Evolutionary conservation across 2,113 vertebrate genomes (phyloP), one percentile per base, ranked within the genome.

Genomic region (Oreochromis aureus): DNA sequence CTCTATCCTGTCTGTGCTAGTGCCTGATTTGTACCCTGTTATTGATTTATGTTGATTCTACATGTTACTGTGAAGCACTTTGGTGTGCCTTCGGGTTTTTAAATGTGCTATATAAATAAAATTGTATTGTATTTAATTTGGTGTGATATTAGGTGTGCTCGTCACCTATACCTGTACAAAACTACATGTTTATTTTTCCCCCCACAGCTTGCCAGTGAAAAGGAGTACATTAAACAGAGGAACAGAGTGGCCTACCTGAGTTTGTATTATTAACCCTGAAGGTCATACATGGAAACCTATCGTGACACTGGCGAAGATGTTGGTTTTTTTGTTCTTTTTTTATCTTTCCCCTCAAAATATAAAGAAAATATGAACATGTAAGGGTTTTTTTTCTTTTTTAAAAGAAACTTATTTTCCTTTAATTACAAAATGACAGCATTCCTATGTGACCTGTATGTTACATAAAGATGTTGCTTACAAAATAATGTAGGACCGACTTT

Each of bases 181-280:
- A 51, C 46, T 78, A 12, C 10, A 53, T 12, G 15, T 32, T 34
- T 32, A 53, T 87, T 87, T 83, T 88, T 85, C 3, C 87, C 93
- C 88, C 93, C 84, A 13, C 91, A 98, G 97, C 86, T 98, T n/a
- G 61, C 91, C 13, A 53, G 88, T 24, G 97, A 98, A 85, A 97
- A 85, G 92, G 96, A 96, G 8, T 95, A 97, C 32, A 56, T 32
- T 71, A 97, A 96, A 79, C 92, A 96, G 19, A 96, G 93, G 88
- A 94, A 93, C 87, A 94, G 95, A 30, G 15, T 96, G 84, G 97
- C 97, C 41, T 97, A 98, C 87, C 85, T 97, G 51, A 91, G 90
- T 79, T 80, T 96, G 86, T 96, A 94, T 79, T 96, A 94, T 87
- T 89, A 66, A 87, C 82, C 41, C 89, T 22, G 7, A 32, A 76